phyloP scores from a whole-genome alignment of 1,140 invertebrate species.

The Cotesia glomerata region DNA sequence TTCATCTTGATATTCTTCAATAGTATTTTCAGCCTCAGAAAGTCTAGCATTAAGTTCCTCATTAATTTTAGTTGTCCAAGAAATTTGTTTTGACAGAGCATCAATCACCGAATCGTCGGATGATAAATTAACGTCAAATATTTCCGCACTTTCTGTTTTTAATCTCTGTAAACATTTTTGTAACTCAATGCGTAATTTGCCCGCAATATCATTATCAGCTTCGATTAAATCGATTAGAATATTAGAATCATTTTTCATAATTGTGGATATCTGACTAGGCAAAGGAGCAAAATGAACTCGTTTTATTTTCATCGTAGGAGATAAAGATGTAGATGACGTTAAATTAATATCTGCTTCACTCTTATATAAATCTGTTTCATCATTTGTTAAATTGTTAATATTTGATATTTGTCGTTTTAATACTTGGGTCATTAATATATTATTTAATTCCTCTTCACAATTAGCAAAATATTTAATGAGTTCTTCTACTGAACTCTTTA shows the following conservation, averaged over 20 bases:
- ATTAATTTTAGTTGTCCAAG: slow-evolving; percentile 37
- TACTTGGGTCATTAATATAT: slow-evolving; percentile 72
- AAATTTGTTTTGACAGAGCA: slow-evolving; percentile 37
- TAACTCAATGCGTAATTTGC: slow-evolving; percentile 67
- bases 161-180: slow-evolving; percentile 71
- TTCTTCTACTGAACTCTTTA: slow-evolving; percentile 69
- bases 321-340: not conserved
- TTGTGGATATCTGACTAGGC: slow-evolving; percentile 68
- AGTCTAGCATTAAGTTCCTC: slow-evolving; percentile 56
- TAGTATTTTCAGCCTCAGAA: slow-evolving; percentile 59
- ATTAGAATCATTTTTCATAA: slow-evolving; percentile 65
- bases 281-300: slow-evolving; percentile 75
- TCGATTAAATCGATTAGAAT: slow-evolving; percentile 49
- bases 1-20: slow-evolving; percentile 64
- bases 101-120: slow-evolving; percentile 38
- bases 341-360: slow-evolving; percentile 21
- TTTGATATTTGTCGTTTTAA: slow-evolving; percentile 55
- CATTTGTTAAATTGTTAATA: slow-evolving; percentile 28
- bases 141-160: slow-evolving; percentile 70
- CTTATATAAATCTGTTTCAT: slow-evolving; percentile 17
- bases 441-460: slow-evolving; percentile 80
- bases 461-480: slow-evolving; percentile 74
- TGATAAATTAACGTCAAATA: slow-evolving; percentile 68
- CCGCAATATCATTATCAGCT: slow-evolving; percentile 64
- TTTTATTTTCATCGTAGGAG: slow-evolving; percentile 55